Evolutionary conservation across 2,113 vertebrate species (phyloP).

Genomic region (Syrrhaptes paradoxus): DNA sequence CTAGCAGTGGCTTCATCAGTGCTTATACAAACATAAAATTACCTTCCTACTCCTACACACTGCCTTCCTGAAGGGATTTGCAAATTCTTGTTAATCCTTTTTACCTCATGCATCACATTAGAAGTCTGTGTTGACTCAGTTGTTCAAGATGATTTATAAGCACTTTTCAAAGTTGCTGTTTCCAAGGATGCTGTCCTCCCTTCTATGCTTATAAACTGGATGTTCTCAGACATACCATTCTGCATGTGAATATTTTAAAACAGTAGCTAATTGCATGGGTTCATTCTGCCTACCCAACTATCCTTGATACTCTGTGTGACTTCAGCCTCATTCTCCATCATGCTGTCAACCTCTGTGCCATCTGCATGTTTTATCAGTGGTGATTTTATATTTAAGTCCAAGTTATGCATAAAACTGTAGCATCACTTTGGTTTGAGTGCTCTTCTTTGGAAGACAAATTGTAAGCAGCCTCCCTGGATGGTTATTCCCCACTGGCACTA

Average conservation of each 20-base stretch:
- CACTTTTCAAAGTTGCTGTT: constrained; percentile 6
- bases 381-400: background rate
- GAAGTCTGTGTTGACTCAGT: background rate
- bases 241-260: background rate
- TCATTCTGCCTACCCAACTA: background rate
- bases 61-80: background rate
- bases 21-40: background rate
- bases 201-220: background rate
- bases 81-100: background rate
- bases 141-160: constrained; percentile 22
- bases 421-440: background rate
- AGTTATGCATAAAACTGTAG: background rate
- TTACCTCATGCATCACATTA: background rate
- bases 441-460: background rate
- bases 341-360: background rate
- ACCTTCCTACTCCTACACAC: background rate
- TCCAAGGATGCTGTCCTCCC: background rate
- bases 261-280: background rate
- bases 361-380: background rate
- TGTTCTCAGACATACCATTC: background rate
- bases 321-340: background rate
- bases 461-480: background rate
- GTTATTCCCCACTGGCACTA: background rate
- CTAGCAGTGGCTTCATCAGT: background rate
- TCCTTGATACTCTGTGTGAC: background rate